Percentiles rank a stretch among this genome's conserved stretches.
Evolutionary conservation across 2,113 vertebrate genomes (phyloP).

Genomic region (Erythrocercus mccallii): DNA sequence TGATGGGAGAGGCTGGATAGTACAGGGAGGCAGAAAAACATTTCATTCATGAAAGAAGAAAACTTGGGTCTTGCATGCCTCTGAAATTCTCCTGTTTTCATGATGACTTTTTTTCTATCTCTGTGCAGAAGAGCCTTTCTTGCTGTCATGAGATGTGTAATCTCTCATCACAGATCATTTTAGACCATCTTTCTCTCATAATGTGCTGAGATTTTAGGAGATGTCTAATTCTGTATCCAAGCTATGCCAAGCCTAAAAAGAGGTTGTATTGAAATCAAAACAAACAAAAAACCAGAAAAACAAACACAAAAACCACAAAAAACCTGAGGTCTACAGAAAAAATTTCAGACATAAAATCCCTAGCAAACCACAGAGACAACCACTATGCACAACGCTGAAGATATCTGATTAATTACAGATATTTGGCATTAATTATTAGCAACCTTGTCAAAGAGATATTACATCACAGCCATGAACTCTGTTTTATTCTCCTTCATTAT

Average conservation of each 20-base stretch:
- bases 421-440: not conserved
- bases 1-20: not conserved
- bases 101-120: not conserved
- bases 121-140: not conserved
- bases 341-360: not conserved
- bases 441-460: not conserved
- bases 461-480: not conserved
- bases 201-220: not conserved
- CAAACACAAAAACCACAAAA: not conserved
- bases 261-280: not conserved
- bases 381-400: not conserved
- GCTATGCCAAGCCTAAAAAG: not conserved
- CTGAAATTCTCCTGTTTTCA: not conserved
- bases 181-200: not conserved
- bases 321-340: not conserved
- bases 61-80: not conserved
- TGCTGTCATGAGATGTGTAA: not conserved
- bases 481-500: not conserved
- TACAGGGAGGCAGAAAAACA: not conserved
- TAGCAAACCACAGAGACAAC: not conserved
- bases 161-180: not conserved
- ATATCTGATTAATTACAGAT: not conserved
- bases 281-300: not conserved
- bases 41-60: not conserved
- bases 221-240: not conserved